Percentiles rank a stretch among this genome's conserved stretches.
These are phyloP conservation scores for Distichodus sexfasciatus DNA, from an alignment of 2,797 vertebrate species.

Conservation along the genomic window DNA sequence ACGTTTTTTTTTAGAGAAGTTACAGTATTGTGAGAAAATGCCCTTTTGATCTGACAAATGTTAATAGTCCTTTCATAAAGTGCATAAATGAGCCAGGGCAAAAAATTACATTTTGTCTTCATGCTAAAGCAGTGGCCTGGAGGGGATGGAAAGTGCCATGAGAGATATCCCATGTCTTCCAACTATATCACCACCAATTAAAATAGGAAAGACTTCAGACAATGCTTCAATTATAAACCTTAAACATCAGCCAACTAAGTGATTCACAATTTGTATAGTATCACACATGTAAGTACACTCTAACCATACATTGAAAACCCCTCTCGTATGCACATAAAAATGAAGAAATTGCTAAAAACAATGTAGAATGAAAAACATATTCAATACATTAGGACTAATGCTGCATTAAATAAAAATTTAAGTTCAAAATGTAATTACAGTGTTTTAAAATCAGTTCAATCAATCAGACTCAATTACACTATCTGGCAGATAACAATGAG, in stretches of 20 bases:
- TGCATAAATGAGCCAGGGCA: constrained; percentile 31
- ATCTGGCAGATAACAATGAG: neutral
- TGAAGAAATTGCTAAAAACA: neutral
- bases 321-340: neutral
- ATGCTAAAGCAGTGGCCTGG: constrained; percentile 7
- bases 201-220: neutral
- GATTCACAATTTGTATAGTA: neutral
- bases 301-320: neutral
- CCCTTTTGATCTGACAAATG: constrained; percentile 21
- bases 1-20: neutral
- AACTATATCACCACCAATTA: neutral
- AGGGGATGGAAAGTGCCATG: neutral
- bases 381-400: neutral
- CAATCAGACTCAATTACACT: neutral
- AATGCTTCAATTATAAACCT: neutral
- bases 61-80: constrained; percentile 38
- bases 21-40: constrained; percentile 17
- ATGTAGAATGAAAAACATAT: neutral
- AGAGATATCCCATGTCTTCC: neutral
- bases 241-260: neutral
- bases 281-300: neutral
- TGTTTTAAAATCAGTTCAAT: neutral
- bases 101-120: neutral
- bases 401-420: constrained; percentile 4
- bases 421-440: constrained; percentile 5